These are phyloP conservation scores for Patiria pectinifera DNA, from an alignment of 53 echinoderm and acorn worm genomes.

Conservation along the genomic window DNA sequence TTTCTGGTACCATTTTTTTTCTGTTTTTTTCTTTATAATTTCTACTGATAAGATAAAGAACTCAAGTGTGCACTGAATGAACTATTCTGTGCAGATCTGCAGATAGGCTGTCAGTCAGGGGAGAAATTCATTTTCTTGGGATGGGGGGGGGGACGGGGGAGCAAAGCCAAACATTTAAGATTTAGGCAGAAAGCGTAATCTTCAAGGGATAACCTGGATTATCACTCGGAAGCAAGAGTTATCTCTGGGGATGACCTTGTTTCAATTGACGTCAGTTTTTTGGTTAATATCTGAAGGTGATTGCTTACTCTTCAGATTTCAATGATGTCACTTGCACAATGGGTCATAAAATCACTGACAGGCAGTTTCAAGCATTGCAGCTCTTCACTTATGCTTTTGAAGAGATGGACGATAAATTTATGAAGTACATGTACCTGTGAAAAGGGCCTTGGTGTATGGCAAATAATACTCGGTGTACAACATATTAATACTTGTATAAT, in stretches of 20 bases:
- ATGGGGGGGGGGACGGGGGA: background rate
- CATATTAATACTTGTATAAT: too few relatives aligned
- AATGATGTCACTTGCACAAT: background rate
- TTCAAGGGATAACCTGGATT: background rate
- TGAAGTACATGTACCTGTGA: too few relatives aligned
- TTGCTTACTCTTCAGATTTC: background rate
- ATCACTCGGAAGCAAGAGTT: background rate
- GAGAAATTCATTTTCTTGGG: background rate
- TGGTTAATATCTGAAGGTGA: background rate
- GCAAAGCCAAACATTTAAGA: background rate
- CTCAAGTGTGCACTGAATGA: constrained; percentile 12
- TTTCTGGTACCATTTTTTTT: background rate
- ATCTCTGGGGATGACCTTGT: background rate
- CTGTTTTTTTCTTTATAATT: background rate
- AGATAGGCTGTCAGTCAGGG: constrained; percentile 26
- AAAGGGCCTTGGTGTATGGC: too few relatives aligned
- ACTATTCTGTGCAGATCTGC: constrained; percentile 18
- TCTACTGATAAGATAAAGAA: constrained; percentile 5
- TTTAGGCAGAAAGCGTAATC: background rate
- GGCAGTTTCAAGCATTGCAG: too few relatives aligned
- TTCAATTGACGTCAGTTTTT: background rate
- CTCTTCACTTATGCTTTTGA: too few relatives aligned
- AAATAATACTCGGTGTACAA: too few relatives aligned
- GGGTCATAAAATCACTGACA: too few relatives aligned
- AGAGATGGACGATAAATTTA: too few relatives aligned